A percentile compares a stretch with the other conserved stretches of the same genome.
These are phyloP conservation scores for Limnephilus rhombicus DNA, from an alignment of 2,888 invertebrate species.

Conservation along the genomic window DNA sequence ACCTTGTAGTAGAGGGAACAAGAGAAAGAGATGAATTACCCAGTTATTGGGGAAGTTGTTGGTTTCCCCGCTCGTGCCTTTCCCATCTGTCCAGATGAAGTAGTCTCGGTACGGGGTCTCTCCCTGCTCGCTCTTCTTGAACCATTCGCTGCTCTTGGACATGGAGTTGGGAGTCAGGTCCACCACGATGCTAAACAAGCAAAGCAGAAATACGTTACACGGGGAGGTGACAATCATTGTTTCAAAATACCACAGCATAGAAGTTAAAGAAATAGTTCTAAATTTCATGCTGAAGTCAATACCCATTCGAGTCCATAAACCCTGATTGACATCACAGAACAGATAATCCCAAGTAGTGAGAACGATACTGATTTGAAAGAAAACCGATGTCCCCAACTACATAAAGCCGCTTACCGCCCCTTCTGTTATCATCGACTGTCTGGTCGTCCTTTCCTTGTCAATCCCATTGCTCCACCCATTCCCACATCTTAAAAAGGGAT, in stretches of 20 bases:
- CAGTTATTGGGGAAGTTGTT: slow-evolving; percentile 82
- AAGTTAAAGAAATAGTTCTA: no score
- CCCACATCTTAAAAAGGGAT: no score
- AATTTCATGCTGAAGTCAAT: no score
- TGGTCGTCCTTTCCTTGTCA: no score
- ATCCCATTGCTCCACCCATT: no score
- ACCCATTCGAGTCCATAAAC: no score
- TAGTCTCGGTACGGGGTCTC: slow-evolving; percentile 82
- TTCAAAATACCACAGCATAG: neutral
- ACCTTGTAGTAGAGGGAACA: neutral
- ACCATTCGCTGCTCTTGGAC: slow-evolving; percentile 83
- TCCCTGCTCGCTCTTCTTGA: slow-evolving; percentile 80
- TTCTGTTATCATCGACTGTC: no score
- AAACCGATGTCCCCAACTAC: no score
- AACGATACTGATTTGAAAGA: no score
- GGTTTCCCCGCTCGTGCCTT: slow-evolving; percentile 69
- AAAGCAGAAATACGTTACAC: neutral
- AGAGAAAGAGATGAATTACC: slow-evolving; percentile 73
- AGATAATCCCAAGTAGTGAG: no score
- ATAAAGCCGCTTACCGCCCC: no score
- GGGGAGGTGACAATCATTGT: neutral
- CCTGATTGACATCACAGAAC: no score
- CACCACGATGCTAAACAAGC: slow-evolving; percentile 78
- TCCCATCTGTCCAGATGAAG: slow-evolving; percentile 85
- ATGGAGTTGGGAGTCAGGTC: slow-evolving; percentile 88